These are phyloP conservation scores for Sphaeramia orbicularis DNA, from an alignment of 2,797 vertebrate species.

Conservation along the genomic window DNA sequence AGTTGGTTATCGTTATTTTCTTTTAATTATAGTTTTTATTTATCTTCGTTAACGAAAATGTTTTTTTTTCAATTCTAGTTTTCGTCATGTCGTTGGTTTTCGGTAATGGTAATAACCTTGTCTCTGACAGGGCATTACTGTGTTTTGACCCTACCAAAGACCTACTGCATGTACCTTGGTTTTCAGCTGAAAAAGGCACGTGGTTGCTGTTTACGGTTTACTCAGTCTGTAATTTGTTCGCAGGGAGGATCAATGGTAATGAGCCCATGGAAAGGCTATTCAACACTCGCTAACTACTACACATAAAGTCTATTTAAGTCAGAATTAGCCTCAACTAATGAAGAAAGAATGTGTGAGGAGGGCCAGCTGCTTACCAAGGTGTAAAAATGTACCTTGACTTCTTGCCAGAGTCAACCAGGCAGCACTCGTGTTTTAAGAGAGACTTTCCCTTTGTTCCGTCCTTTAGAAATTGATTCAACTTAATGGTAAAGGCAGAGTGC, in stretches of 20 bases:
- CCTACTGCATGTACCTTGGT: no score
- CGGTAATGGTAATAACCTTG: no score
- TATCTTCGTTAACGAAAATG: no score
- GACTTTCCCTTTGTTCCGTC: slow-evolving; percentile 46
- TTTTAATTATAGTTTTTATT: no score
- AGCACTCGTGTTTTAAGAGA: slow-evolving; percentile 25
- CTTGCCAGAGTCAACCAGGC: slow-evolving; percentile 23
- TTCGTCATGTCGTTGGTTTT: no score
- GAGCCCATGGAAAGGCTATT: not conserved
- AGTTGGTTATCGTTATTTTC: no score
- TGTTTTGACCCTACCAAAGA: no score
- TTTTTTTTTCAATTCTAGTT: no score
- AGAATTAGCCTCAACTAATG: slow-evolving; percentile 33
- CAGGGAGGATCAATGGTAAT: slow-evolving; percentile 18
- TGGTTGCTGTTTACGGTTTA: not conserved
- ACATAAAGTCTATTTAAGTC: slow-evolving; percentile 19
- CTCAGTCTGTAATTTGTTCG: not conserved
- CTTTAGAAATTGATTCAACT: slow-evolving; percentile 4
- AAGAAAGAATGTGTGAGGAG: slow-evolving; percentile 29
- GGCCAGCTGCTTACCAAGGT: slow-evolving; percentile 26
- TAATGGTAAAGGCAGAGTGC: slow-evolving; percentile 5
- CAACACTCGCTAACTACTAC: slow-evolving; percentile 18
- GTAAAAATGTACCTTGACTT: slow-evolving; percentile 49
- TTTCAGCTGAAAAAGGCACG: not conserved
- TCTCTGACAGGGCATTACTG: no score